Evolutionary conservation across 2,797 vertebrate species (phyloP), one percentile per base, ranked within the genome.

Genomic region (Tachyglossus aculeatus): DNA sequence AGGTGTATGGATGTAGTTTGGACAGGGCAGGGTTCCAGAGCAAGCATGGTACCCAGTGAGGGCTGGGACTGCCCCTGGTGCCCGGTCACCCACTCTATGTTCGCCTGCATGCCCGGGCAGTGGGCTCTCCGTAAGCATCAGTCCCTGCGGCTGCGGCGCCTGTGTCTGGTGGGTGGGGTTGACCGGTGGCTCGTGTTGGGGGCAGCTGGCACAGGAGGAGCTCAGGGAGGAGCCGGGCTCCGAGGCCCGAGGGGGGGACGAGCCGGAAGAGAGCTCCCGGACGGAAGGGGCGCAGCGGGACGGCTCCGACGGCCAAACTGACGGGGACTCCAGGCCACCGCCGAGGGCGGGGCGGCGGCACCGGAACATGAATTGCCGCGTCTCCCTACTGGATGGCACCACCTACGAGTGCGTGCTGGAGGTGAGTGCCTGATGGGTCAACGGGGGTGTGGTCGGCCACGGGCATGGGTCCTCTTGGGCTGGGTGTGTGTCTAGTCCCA

Each of bases 381-480:
- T 99, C 3, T 93, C 93, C n/a, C 89, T 98, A 85, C 90, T 99
- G 87, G 98, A 99, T 74, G 95, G 97, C 71, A 88, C 95, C 45
- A 77, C 94, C n/a, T 98, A 91, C 29, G 95, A 98, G 84, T 98
- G 97, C 82, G 88, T 96, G n/a, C 72, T 98, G 81, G 97, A 99
- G 59, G 97, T 99, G 91, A 95, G 95, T 85, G 8, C 19, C 25
- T 71, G 16, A 9, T 27, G 25, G n/a, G n/a, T n/a, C n/a, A 22
- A 44, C 48, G 16, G 38, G n/a, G n/a, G 7, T 44, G 1, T 59
- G 5, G 55, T 66, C 12, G 34, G 55, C 57, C 27, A 50, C 29
- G 12, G 60, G 8, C 43, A 31, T 27, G 31, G 3, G 7, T 48
- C 15, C 48, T 48, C 31, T 48, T 3, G 31, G 19, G 15, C n/a